phyloP scores from a whole-genome alignment of 2,888 invertebrate genomes.

The Melanargia galathea region DNA sequence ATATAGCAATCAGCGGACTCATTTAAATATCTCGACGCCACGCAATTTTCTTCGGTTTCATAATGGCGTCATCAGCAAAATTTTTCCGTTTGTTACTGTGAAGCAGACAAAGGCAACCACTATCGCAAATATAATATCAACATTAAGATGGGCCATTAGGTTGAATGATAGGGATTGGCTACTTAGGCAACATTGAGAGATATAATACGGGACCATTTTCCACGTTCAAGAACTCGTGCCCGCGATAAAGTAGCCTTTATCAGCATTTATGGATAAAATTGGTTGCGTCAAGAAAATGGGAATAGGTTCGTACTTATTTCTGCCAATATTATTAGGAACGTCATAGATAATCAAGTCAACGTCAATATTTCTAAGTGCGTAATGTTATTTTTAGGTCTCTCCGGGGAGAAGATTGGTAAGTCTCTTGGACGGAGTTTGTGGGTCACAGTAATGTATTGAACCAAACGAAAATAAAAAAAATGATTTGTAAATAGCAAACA shows the following conservation, averaged over 20 bases:
- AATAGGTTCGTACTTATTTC: not conserved
- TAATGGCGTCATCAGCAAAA: slow-evolving; percentile 24
- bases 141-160: slow-evolving; percentile 37
- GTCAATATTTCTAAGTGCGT: not conserved
- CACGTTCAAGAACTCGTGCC: slow-evolving; percentile 21
- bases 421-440: too few relatives aligned
- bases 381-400: too few relatives aligned
- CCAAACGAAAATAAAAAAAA: too few relatives aligned
- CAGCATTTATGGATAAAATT: slow-evolving; percentile 4
- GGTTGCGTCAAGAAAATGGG: slow-evolving; percentile 12
- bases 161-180: slow-evolving; percentile 34
- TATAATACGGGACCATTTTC: slow-evolving; percentile 31
- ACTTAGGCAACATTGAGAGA: slow-evolving; percentile 27
- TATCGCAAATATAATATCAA: slow-evolving; percentile 36
- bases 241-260: slow-evolving; percentile 21
- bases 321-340: not conserved
- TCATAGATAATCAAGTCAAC: not conserved
- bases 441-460: too few relatives aligned
- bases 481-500: too few relatives aligned
- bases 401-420: too few relatives aligned
- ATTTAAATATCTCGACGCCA: slow-evolving; percentile 24
- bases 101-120: slow-evolving; percentile 31
- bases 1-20: slow-evolving; percentile 22
- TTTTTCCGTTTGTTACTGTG: slow-evolving; percentile 30
- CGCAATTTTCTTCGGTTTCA: slow-evolving; percentile 23